A percentile compares a stretch with the other conserved stretches of the same genome.
Conservation (phyloP, 2,888 invertebrate genomes). For the Apamea monoglypha region DNA sequence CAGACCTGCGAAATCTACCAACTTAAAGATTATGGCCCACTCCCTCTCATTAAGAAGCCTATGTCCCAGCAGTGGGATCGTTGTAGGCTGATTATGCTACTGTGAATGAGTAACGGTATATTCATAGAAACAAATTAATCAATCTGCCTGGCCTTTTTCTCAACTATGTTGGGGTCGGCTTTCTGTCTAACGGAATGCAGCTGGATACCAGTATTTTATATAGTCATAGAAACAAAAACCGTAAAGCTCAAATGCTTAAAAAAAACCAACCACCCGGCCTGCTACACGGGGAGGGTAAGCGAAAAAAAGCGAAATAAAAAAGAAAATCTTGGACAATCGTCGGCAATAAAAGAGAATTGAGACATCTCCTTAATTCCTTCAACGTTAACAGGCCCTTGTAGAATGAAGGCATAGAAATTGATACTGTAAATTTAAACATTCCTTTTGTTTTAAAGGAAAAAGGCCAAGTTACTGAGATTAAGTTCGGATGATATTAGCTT, state of each 20-base stretch:
- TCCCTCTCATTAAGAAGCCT: no score
- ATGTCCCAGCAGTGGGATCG: no score
- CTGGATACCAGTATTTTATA: no score
- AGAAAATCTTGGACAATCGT: conserved; percentile 63
- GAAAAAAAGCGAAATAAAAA: conserved; percentile 48
- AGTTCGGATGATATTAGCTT: conserved; percentile 56
- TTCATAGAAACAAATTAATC: neutral
- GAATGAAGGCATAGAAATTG: conserved; percentile 64
- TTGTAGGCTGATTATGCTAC: no score
- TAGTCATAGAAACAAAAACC: neutral
- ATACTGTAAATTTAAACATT: conserved; percentile 66
- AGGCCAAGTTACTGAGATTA: conserved; percentile 57
- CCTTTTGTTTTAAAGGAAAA: conserved; percentile 59
- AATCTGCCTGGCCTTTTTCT: no score
- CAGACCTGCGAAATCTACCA: no score
- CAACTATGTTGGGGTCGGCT: no score
- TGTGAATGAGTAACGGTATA: neutral
- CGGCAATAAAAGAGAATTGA: conserved; percentile 65
- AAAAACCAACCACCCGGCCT: conserved; percentile 2
- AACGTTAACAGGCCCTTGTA: conserved; percentile 58
- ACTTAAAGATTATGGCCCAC: no score
- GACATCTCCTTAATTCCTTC: conserved; percentile 69
- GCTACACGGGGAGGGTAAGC: conserved; percentile 15
- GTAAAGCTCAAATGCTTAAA: neutral
- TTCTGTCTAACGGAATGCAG: no score